Evolutionary conservation across 2,888 invertebrate species (phyloP), one percentile per base, ranked within the genome.

Genomic region (Pristionchus entomophagus): DNA sequence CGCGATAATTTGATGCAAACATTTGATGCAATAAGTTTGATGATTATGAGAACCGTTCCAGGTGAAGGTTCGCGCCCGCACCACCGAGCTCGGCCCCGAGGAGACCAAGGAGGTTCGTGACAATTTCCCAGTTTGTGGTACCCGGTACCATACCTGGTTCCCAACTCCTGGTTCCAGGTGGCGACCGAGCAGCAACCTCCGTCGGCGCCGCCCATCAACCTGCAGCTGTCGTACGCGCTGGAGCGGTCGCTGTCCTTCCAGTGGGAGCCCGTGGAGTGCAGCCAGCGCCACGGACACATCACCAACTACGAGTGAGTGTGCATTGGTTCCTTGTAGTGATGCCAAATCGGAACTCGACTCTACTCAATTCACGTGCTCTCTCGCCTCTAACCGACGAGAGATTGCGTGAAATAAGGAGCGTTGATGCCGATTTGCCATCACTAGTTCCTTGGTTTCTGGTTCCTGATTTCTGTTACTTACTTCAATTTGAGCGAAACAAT

Each of bases 271-370:
- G 92, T 93, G 19, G 93, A 93, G 59, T 93, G 93, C 87, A 92
- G 92, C n/a, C 93, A 93, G 88, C 88, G 93, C 3, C 93, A 93
- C 87, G 93, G 93, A 59, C 89, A 91, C 69, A 92, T 93, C 86
- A 89, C 90, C 87, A 92, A 92, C 88, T 93, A 93, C 89, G 93
- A 93, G 88, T 93, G 19, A n/a, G 82, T 82, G 8, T 3, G n/a
- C n/a, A n/a, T 56, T 22, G 56, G 56, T 56, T 22, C 56, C 22
- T 8, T 19, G 19, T 69, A 19, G 5, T 69, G 1, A n/a, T n/a
- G n/a, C n/a, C n/a, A n/a, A n/a, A n/a, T n/a, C n/a, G n/a, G n/a
- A n/a, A n/a, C n/a, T n/a, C n/a, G n/a, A n/a, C n/a, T n/a, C n/a
- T n/a, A n/a, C n/a, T n/a, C n/a, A n/a, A n/a, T n/a, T n/a, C n/a